Conservation (phyloP, 2,888 invertebrate species). For the Monochamus alternatus region DNA sequence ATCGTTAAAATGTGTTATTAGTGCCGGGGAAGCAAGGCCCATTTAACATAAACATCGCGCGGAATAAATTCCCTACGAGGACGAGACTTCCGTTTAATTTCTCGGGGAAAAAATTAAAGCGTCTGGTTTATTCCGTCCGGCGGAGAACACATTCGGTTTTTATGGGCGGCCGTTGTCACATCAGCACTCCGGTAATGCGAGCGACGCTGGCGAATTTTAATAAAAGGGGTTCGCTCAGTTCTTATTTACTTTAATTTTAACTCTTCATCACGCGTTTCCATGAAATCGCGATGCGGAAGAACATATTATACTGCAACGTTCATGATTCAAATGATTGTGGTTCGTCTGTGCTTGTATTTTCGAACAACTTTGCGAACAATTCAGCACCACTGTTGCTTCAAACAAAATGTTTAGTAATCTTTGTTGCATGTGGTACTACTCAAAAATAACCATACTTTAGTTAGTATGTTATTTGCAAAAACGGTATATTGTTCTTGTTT, state of each 20-base stretch:
- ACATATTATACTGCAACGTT: too few relatives aligned
- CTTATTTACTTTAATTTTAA: conserved; percentile 38
- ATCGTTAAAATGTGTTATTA: conserved; percentile 7
- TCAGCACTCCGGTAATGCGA: conserved; percentile 58
- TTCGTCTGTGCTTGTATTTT: too few relatives aligned
- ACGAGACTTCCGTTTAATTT: conserved; percentile 15
- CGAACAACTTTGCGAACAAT: too few relatives aligned
- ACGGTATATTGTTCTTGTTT: too few relatives aligned
- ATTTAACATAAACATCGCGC: conserved; percentile 7
- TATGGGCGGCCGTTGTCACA: conserved; percentile 62
- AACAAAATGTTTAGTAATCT: too few relatives aligned
- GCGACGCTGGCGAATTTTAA: conserved; percentile 61
- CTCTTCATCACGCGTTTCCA: not conserved
- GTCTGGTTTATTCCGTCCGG: conserved; percentile 24
- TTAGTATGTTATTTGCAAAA: too few relatives aligned
- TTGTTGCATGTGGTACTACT: too few relatives aligned
- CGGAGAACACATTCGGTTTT: conserved; percentile 53
- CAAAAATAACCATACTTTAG: too few relatives aligned
- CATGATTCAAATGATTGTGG: too few relatives aligned
- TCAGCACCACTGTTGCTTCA: too few relatives aligned
- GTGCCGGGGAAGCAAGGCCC: conserved; percentile 2
- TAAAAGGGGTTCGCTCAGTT: conserved; percentile 56
- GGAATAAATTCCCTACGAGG: not conserved
- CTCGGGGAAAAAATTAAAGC: conserved; percentile 23
- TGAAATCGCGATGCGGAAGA: too few relatives aligned